These are phyloP conservation scores for Nixonia krombeini DNA, from an alignment of 1,140 invertebrate species.

Conservation along the genomic window DNA sequence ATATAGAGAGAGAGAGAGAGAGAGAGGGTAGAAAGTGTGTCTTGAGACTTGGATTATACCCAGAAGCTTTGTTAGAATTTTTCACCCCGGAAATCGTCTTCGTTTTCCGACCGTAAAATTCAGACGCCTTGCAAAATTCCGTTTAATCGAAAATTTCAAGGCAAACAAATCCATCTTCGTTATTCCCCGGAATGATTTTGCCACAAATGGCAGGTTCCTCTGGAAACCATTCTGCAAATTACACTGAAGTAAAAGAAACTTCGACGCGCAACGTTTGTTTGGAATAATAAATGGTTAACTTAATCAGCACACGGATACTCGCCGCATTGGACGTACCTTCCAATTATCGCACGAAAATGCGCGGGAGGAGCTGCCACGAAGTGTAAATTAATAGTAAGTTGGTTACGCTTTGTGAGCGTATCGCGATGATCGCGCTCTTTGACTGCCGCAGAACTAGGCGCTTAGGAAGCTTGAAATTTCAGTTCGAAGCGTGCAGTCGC, in stretches of 20 bases:
- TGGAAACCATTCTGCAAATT: too few species aligned
- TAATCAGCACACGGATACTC: conserved; percentile 27
- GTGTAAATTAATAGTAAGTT: conserved; percentile 47
- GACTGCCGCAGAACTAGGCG: conserved; percentile 34
- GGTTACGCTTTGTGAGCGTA: conserved; percentile 31
- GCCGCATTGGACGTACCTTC: conserved; percentile 20
- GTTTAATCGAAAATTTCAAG: too few species aligned
- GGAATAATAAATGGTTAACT: conserved; percentile 18
- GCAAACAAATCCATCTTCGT: too few species aligned
- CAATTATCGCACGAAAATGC: conserved; percentile 32
- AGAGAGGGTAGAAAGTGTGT: too few species aligned
- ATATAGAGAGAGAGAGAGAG: too few species aligned
- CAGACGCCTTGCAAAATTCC: too few species aligned
- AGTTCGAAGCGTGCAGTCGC: conserved; percentile 13
- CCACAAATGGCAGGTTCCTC: neutral
- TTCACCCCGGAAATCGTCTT: neutral
- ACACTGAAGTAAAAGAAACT: neutral
- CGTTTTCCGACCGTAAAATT: too few species aligned
- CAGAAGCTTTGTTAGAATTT: conserved; percentile 20
- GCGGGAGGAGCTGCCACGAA: conserved; percentile 13
- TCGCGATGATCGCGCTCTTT: conserved; percentile 42
- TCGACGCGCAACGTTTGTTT: conserved; percentile 26
- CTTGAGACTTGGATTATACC: conserved; percentile 33
- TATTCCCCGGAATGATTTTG: neutral
- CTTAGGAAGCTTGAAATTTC: conserved; percentile 44